Conservation (phyloP, 2,888 invertebrate species). For the Nebria salina region DNA sequence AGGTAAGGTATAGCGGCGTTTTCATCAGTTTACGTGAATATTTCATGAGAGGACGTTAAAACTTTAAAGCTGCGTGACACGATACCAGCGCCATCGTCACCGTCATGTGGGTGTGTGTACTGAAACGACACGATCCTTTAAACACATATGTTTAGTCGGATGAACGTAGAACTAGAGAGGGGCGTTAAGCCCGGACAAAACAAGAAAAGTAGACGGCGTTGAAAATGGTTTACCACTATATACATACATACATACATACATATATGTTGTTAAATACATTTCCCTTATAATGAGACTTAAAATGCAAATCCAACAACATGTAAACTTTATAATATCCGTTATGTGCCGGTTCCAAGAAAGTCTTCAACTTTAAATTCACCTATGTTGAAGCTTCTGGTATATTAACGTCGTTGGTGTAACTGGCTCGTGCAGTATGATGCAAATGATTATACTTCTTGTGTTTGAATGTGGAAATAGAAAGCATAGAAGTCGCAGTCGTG, state of each 20-base stretch:
- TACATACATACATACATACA: background rate
- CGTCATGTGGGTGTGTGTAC: conserved; percentile 12
- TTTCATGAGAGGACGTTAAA: conserved; percentile 44
- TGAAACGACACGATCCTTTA: conserved; percentile 36
- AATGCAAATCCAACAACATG: too few species aligned
- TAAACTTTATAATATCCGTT: too few species aligned
- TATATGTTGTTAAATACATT: background rate
- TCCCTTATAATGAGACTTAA: background rate
- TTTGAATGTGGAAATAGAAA: conserved; percentile 2
- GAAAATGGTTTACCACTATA: background rate
- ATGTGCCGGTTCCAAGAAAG: too few species aligned
- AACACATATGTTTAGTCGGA: conserved; percentile 38
- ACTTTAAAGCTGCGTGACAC: conserved; percentile 42
- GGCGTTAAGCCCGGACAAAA: background rate
- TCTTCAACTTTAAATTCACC: too few species aligned
- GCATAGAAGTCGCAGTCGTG: background rate
- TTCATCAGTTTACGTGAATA: conserved; percentile 42
- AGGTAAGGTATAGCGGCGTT: conserved; percentile 22
- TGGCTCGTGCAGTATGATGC: too few species aligned
- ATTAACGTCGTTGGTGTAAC: too few species aligned
- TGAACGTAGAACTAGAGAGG: conserved; percentile 4
- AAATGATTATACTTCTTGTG: background rate
- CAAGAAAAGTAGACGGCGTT: background rate
- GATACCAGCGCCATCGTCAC: conserved; percentile 2
- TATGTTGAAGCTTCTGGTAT: too few species aligned